A percentile compares a stretch with the other conserved stretches of the same genome.
phyloP scores from a whole-genome alignment of 2,888 invertebrate genomes.

The Melanotus villosus region DNA sequence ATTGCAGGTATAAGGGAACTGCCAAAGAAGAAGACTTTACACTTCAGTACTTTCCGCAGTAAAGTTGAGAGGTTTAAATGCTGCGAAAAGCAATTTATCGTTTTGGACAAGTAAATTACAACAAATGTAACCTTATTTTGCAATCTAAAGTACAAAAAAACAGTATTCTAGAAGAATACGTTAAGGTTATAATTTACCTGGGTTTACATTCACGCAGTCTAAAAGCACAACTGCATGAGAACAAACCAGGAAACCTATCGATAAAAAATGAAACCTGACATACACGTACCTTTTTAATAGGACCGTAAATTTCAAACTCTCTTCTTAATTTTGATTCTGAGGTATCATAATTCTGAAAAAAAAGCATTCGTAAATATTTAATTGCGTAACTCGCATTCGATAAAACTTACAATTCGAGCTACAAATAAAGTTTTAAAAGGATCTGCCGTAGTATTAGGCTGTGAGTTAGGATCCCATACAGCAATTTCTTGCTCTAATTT shows the following conservation, averaged over 20 bases:
- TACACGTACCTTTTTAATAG: constrained; percentile 89
- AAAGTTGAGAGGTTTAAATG: no score
- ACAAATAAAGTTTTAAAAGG: constrained; percentile 98
- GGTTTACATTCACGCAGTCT: constrained; percentile 47
- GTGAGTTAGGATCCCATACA: constrained; percentile 92
- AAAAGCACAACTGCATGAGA: constrained; percentile 42
- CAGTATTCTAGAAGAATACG: constrained; percentile 37
- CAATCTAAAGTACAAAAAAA: constrained; percentile 40
- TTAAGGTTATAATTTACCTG: constrained; percentile 46
- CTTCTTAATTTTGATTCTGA: constrained; percentile 97
- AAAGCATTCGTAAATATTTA: constrained; percentile 23
- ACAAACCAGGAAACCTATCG: constrained; percentile 49
- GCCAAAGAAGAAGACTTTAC: no score
- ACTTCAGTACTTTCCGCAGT: no score
- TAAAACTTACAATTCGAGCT: constrained; percentile 89
- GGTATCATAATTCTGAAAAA: constrained; percentile 95
- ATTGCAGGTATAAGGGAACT: no score
- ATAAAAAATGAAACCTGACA: not conserved
- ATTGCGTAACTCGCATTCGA: no score
- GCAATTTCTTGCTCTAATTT: constrained; percentile 98
- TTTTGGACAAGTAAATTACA: no score
- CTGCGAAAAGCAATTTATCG: no score
- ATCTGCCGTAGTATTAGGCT: constrained; percentile 86
- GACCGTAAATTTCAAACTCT: constrained; percentile 98
- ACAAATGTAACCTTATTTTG: constrained; percentile 44